Evolutionary conservation across 2,113 vertebrate genomes (phyloP), one percentile per base, ranked within the genome.

Genomic region (Ophiodon elongatus): DNA sequence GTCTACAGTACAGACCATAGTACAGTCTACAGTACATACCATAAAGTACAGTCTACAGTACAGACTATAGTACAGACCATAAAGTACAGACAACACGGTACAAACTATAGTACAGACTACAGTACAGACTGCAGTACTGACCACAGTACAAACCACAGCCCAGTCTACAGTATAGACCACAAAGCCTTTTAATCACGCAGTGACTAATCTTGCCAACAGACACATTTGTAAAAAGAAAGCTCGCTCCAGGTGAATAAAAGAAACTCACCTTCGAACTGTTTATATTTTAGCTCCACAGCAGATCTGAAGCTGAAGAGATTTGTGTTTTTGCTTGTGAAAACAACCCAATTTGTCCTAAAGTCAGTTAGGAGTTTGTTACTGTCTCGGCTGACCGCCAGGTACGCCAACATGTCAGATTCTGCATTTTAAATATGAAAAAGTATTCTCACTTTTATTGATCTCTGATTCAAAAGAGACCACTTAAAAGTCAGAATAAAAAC

Each of bases 371-470:
- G 52, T 63, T 31, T 62, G 72, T 76, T 52, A 8, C 47, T 35
- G 19, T 65, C 71, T 1, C 21, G 29, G 52, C 79, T 82, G 41
- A 14, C 23, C 27, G 29, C 37, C 70, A 60, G 80, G 64, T 69
- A 63, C 33, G 19, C 17, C 45, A 82, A 25, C 54, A 75, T 13
- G 7, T n/a, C 60, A 45, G 37, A 27, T 45, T 67, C 63, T 67
- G 60, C 45, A 62, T 62, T 43, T 52, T 69, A 64, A 64, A 70
- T 64, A 45, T 50, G 41, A 47, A 47, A 71, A 35, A 59, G 10
- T 66, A 77, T 65, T 72, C 73, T 50, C 37, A 66, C 60, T 67
- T 67, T 84, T 73, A 84, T 84, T 67, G 68, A 84, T 77, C 74
- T 59, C 35, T 23, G 35, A 57, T 71, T 65, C 37, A 72, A 66